These are phyloP conservation scores for Eumerus sabulonum DNA, from an alignment of 2,888 invertebrate genomes.

Conservation along the genomic window DNA sequence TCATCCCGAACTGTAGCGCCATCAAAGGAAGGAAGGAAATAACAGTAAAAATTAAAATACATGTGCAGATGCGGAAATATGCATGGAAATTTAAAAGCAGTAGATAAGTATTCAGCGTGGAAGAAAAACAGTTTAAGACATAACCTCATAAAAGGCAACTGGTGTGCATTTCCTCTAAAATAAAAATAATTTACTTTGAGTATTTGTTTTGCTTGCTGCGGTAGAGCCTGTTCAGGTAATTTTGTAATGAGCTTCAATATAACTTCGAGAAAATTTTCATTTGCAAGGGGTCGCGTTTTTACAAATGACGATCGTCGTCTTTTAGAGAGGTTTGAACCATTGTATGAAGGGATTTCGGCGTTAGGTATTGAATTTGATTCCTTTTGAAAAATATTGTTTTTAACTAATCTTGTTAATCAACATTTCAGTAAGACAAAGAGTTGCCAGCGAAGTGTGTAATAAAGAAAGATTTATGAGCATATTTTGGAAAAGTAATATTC, in stretches of 20 bases:
- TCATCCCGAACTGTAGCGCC: too few species aligned
- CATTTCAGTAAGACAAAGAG: too few species aligned
- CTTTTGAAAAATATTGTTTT: too few species aligned
- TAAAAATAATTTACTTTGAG: slow-evolving; percentile 74
- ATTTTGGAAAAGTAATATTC: too few species aligned
- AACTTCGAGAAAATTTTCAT: slow-evolving; percentile 82
- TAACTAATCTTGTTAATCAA: too few species aligned
- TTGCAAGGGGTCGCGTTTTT: slow-evolving; percentile 79
- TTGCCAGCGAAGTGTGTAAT: too few species aligned
- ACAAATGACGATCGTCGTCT: slow-evolving; percentile 78
- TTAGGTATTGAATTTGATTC: too few species aligned
- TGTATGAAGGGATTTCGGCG: too few species aligned
- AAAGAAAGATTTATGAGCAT: too few species aligned
- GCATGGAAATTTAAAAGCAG: slow-evolving; percentile 7
- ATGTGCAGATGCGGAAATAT: background rate
- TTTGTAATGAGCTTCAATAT: slow-evolving; percentile 83
- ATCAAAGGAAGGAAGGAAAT: too few species aligned
- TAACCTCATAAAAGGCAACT: slow-evolving; percentile 7
- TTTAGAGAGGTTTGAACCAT: slow-evolving; percentile 31
- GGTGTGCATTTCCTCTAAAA: background rate
- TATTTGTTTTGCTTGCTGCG: slow-evolving; percentile 75
- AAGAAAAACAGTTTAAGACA: slow-evolving; percentile 1
- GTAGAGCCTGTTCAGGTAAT: slow-evolving; percentile 76
- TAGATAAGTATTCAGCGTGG: background rate
- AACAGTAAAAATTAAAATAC: slow-evolving; percentile 6